Evolutionary conservation across 1,140 invertebrate genomes (phyloP).

Genomic region (Centruroides sculpturatus): DNA sequence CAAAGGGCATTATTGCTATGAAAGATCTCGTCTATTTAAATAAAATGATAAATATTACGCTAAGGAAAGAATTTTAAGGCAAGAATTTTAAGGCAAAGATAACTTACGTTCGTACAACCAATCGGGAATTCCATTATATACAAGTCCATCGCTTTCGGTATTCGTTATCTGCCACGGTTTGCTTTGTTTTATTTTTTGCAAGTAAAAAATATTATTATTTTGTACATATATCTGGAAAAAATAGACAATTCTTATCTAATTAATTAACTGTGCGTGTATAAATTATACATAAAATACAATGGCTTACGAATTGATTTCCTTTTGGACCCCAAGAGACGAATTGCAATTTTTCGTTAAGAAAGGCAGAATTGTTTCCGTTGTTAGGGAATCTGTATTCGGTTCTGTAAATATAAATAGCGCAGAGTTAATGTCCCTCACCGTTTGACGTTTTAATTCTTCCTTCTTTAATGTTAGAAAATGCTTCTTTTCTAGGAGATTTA

Average conservation of each 20-base stretch:
- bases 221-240: slow-evolving; percentile 49
- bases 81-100: background rate
- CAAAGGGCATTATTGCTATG: slow-evolving; percentile 67
- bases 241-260: background rate
- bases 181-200: slow-evolving; percentile 42
- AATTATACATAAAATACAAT: too few relatives aligned
- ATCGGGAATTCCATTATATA: slow-evolving; percentile 83
- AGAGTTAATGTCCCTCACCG: background rate
- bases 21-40: slow-evolving; percentile 58
- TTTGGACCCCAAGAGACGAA: slow-evolving; percentile 51
- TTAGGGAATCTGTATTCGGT: slow-evolving; percentile 2
- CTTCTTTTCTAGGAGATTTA: background rate
- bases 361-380: slow-evolving; percentile 11
- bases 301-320: slow-evolving; percentile 45
- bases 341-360: slow-evolving; percentile 15
- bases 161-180: slow-evolving; percentile 55
- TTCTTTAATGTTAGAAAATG: background rate
- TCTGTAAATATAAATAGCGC: background rate
- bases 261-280: too few relatives aligned
- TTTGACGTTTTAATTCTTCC: background rate
- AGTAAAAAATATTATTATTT: slow-evolving; percentile 81
- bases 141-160: slow-evolving; percentile 52
- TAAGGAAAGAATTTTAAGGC: background rate
- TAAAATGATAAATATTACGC: background rate
- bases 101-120: slow-evolving; percentile 68